Evolutionary conservation across 2,797 vertebrate genomes (phyloP).

Genomic region (Peromyscus eremicus): DNA sequence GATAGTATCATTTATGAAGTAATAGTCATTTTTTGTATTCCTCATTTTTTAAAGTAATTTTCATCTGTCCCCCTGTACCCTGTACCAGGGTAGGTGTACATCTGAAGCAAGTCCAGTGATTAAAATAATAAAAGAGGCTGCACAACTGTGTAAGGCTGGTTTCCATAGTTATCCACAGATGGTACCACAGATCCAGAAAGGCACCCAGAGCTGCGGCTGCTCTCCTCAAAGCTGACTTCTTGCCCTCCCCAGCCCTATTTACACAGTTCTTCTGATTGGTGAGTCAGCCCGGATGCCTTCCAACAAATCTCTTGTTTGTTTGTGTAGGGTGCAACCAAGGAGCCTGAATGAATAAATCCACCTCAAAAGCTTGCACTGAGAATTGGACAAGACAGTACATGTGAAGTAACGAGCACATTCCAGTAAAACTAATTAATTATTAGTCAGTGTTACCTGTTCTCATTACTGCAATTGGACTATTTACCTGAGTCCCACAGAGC

Average conservation of each 20-base stretch:
- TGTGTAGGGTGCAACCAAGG: neutral
- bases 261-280: neutral
- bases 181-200: neutral
- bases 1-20: neutral
- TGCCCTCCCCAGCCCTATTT: neutral
- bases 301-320: neutral
- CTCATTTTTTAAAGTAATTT: neutral
- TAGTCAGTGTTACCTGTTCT: neutral
- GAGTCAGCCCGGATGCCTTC: neutral
- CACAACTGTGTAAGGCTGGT: neutral
- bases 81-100: neutral
- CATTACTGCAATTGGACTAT: conserved; percentile 24
- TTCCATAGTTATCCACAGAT: neutral
- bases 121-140: neutral
- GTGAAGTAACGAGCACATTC: neutral
- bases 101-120: neutral
- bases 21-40: neutral
- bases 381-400: conserved; percentile 24
- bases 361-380: neutral
- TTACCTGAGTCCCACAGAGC: neutral
- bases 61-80: neutral
- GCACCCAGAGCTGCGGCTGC: neutral
- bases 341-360: neutral
- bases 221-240: neutral
- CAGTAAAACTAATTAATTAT: conserved; percentile 5